Evolutionary conservation across 2,113 vertebrate species (phyloP).

Genomic region (Cromileptes altivelis): DNA sequence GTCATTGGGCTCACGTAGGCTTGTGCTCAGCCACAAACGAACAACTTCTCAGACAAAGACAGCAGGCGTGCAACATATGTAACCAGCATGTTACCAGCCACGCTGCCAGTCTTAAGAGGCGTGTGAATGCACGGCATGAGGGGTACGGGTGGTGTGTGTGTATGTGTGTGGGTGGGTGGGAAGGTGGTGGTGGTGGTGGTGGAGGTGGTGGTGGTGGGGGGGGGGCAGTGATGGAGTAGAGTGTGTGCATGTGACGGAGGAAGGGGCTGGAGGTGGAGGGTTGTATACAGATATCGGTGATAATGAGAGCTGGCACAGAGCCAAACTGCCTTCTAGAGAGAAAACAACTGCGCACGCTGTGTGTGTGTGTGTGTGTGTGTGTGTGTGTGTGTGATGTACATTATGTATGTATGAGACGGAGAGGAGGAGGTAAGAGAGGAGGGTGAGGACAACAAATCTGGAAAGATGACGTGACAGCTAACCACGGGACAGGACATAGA

Average conservation of each 20-base stretch:
- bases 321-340: slow-evolving; percentile 77
- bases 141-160: slow-evolving; percentile 31
- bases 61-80: slow-evolving; percentile 85
- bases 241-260: slow-evolving; percentile 60
- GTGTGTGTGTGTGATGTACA: slow-evolving; percentile 24
- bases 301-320: slow-evolving; percentile 83
- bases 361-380: not conserved
- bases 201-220: not conserved
- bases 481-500: slow-evolving; percentile 24
- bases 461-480: slow-evolving; percentile 51
- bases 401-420: slow-evolving; percentile 54
- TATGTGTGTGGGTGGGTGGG: slow-evolving; percentile 22
- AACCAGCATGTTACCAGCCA: slow-evolving; percentile 78
- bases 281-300: slow-evolving; percentile 79
- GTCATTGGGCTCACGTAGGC: slow-evolving; percentile 86
- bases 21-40: slow-evolving; percentile 80
- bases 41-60: slow-evolving; percentile 88
- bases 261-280: slow-evolving; percentile 46
- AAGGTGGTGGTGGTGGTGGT: not conserved
- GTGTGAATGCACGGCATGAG: slow-evolving; percentile 64
- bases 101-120: slow-evolving; percentile 72
- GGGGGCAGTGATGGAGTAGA: slow-evolving; percentile 46
- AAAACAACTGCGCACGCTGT: slow-evolving; percentile 72
- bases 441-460: slow-evolving; percentile 41
- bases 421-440: slow-evolving; percentile 39